phyloP scores from a whole-genome alignment of 2,113 vertebrate species.

The Pardalotus punctatus region DNA sequence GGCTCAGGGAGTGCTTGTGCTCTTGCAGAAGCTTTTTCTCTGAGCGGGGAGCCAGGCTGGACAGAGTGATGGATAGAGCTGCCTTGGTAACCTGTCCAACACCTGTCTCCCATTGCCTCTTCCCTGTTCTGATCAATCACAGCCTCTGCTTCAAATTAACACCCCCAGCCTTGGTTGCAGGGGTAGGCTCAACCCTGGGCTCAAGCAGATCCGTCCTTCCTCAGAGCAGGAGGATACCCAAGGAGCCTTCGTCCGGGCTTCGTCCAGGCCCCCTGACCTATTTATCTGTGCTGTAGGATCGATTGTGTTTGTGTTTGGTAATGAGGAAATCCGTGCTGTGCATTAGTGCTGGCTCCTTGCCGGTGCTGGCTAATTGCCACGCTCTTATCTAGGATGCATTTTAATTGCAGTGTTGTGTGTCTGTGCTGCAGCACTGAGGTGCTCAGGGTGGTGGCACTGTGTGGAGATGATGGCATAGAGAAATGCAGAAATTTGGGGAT shows the following conservation, averaged over 20 bases:
- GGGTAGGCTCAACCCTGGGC: background rate
- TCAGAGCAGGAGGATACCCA: background rate
- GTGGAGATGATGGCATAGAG: background rate
- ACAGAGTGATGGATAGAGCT: background rate
- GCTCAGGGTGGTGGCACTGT: accelerated
- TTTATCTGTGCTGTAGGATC: conserved; percentile 61
- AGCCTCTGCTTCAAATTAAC: background rate
- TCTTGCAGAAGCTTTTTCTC: background rate
- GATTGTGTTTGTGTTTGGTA: conserved; percentile 72
- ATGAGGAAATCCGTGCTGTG: conserved; percentile 73
- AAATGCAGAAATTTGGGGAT: background rate
- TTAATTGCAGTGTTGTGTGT: conserved; percentile 1
- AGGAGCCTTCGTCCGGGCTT: background rate
- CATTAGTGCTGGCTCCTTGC: conserved; percentile 26
- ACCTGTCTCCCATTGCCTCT: background rate
- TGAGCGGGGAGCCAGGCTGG: background rate
- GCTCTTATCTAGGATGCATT: background rate
- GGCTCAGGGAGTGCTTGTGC: accelerated
- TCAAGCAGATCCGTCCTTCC: background rate
- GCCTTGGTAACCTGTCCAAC: background rate
- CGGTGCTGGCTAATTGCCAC: conserved; percentile 34
- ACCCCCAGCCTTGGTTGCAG: background rate
- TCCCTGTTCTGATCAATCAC: background rate
- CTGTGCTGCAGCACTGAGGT: background rate
- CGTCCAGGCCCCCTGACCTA: background rate